Base-by-base conservation (phyloP, 2,797 vertebrate species). In the Hypotaenidia philippensis region DNA sequence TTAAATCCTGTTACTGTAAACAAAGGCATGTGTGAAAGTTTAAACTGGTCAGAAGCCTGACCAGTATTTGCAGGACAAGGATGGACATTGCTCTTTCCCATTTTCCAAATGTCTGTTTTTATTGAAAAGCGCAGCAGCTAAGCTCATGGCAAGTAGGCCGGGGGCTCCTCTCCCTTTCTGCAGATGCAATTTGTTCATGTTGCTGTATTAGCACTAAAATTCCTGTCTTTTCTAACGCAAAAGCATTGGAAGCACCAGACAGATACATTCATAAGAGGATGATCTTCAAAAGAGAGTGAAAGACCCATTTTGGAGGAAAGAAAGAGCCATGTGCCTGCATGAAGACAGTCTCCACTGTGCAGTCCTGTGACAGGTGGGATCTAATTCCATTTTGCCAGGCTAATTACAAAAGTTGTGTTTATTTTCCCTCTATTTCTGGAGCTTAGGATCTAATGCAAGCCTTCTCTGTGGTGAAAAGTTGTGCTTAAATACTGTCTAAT, bases 321-420 rank as follows among this genome's bases (percentile, higher is more conserved):
- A 49, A 18, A 5, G n/a, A 52, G 34, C 34, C 0, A 0, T 3
- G 38, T 71, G 29, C 31, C 89, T 87, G 71, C 41, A 49, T 0
- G 0, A 87, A 59, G 52, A 84, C 44, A 8, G 31, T 41, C 59
- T 94, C 68, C 36, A 76, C 49, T 1, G 0, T 49, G 52, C 7
- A 5, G 31, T 71, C 36, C 65, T 74, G 49, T 49, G 57, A 87
- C 68, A 91, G 69, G 49, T 9, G 3, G 60, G 49, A 85, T 36
- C 44, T 60, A 91, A 25, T 57, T 77, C 45, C 64, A 57, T 74
- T 87, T 86, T 69, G 15, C 47, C 76, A 85, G 68, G 80, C 86
- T 80, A 87, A 47, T 86, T 97, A 57, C 50, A 88, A 89, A 94
- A 75, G 34, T n/a, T 53, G 38, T 65, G 64, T 85, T 90, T 74